These are phyloP conservation scores for Anticlea derivata DNA, from an alignment of 2,888 invertebrate species.

Conservation along the genomic window DNA sequence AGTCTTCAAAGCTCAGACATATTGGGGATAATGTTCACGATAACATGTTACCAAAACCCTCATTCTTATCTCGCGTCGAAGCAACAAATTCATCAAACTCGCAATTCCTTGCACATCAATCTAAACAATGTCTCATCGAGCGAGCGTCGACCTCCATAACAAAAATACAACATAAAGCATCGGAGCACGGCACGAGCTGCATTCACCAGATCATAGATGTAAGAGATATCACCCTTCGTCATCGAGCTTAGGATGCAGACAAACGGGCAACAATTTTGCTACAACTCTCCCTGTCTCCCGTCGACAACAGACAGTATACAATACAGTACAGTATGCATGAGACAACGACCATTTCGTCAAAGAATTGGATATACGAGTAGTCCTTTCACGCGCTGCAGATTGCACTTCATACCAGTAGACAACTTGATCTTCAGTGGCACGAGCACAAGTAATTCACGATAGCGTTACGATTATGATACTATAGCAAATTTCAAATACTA, in stretches of 20 bases:
- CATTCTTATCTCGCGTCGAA: conserved; percentile 27
- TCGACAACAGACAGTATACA: no score
- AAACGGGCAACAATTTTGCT: conserved; percentile 18
- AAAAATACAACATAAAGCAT: conserved; percentile 58
- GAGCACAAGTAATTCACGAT: no score
- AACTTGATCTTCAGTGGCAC: no score
- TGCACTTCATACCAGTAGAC: no score
- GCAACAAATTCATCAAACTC: conserved; percentile 35
- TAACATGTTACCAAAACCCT: conserved; percentile 20
- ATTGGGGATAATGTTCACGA: conserved; percentile 8
- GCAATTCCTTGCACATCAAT: conserved; percentile 35
- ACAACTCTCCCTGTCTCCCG: neutral
- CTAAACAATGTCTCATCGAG: conserved; percentile 43
- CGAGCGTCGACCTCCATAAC: conserved; percentile 52
- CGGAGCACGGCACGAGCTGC: conserved; percentile 60
- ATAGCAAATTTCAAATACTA: no score
- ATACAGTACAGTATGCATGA: no score
- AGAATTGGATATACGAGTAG: no score
- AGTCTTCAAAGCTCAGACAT: conserved; percentile 8
- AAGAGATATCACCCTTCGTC: conserved; percentile 50
- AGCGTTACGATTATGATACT: no score
- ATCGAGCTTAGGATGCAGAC: conserved; percentile 39
- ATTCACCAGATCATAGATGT: conserved; percentile 52
- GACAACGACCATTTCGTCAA: no score
- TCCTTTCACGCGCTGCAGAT: no score